These are phyloP conservation scores for Hirtodrosophila confusa DNA, from an alignment of 2,888 invertebrate genomes.

Conservation along the genomic window DNA sequence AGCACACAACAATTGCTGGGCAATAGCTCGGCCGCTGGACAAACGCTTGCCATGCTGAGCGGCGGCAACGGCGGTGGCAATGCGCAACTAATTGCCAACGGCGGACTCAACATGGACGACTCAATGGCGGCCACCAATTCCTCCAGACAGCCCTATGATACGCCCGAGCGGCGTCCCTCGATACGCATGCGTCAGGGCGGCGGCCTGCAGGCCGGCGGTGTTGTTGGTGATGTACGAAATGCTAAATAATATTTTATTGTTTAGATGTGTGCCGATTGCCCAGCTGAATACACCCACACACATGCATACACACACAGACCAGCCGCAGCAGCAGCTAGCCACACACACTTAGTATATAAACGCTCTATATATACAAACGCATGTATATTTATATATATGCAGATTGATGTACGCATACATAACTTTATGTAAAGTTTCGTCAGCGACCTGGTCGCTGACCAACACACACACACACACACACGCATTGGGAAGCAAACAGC, in stretches of 20 bases:
- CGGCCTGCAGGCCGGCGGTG: slow-evolving; percentile 79
- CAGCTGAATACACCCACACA: slow-evolving; percentile 39
- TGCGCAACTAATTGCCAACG: slow-evolving; percentile 76
- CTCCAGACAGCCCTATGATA: slow-evolving; percentile 84
- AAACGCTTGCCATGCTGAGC: slow-evolving; percentile 71
- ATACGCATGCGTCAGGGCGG: slow-evolving; percentile 84
- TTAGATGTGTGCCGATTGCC: slow-evolving; percentile 59
- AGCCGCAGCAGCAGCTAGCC: slow-evolving; percentile 39
- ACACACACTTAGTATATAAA: slow-evolving; percentile 48
- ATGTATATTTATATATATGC: slow-evolving; percentile 23
- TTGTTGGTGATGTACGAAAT: slow-evolving; percentile 83
- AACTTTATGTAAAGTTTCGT: slow-evolving; percentile 58
- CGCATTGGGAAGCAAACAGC: slow-evolving; percentile 55
- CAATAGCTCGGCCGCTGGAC: slow-evolving; percentile 48
- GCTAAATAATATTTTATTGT: slow-evolving; percentile 84
- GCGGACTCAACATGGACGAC: slow-evolving; percentile 82
- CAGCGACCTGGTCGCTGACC: slow-evolving; percentile 51
- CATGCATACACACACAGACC: slow-evolving; percentile 17
- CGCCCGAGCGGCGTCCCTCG: slow-evolving; percentile 84
- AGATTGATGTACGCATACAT: slow-evolving; percentile 52
- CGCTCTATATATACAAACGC: slow-evolving; percentile 24
- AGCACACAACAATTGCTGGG: slow-evolving; percentile 71
- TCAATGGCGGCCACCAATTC: slow-evolving; percentile 84
- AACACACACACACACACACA: slow-evolving; percentile 33
- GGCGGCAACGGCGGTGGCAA: slow-evolving; percentile 71